Evolutionary conservation across 2,888 invertebrate genomes (phyloP).

Genomic region (Rotaria socialis): DNA sequence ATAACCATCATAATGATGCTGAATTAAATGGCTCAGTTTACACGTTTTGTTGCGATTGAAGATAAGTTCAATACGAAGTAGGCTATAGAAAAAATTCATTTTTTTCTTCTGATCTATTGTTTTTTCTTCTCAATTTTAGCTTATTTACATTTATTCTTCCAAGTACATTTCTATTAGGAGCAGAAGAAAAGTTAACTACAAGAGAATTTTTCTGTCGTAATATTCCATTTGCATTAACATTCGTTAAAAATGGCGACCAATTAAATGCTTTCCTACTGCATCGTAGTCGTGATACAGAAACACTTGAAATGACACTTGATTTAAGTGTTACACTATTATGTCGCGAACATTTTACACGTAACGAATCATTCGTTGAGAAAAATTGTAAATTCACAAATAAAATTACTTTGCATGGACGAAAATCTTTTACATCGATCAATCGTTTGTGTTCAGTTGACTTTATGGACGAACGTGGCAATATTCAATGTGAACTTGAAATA

Average conservation of each 20-base stretch:
- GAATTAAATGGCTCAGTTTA: constrained; percentile 28
- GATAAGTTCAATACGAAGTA: constrained; percentile 22
- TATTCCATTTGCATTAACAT: constrained; percentile 76
- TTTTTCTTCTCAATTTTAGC: not conserved
- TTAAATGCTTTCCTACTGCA: constrained; percentile 74
- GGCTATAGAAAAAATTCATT: too few relatives aligned
- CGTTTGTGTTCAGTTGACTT: constrained; percentile 64
- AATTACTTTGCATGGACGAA: constrained; percentile 53
- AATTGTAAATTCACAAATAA: constrained; percentile 64
- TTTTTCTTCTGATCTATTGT: too few relatives aligned
- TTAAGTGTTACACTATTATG: constrained; percentile 75
- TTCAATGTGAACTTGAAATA: constrained; percentile 74
- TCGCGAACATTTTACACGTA: constrained; percentile 75
- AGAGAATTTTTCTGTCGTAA: constrained; percentile 77
- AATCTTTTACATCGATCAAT: constrained; percentile 54
- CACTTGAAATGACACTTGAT: constrained; percentile 73
- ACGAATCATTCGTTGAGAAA: constrained; percentile 74
- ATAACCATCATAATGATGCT: not conserved
- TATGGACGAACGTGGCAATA: constrained; percentile 75
- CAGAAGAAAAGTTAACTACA: constrained; percentile 74
- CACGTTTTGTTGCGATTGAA: constrained; percentile 30
- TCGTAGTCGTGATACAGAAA: constrained; percentile 69
- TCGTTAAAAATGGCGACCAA: constrained; percentile 72
- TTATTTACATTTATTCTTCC: constrained; percentile 78
- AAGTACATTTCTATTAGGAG: constrained; percentile 71